phyloP scores from a whole-genome alignment of 2,113 vertebrate species.

The Pluvialis apricaria region DNA sequence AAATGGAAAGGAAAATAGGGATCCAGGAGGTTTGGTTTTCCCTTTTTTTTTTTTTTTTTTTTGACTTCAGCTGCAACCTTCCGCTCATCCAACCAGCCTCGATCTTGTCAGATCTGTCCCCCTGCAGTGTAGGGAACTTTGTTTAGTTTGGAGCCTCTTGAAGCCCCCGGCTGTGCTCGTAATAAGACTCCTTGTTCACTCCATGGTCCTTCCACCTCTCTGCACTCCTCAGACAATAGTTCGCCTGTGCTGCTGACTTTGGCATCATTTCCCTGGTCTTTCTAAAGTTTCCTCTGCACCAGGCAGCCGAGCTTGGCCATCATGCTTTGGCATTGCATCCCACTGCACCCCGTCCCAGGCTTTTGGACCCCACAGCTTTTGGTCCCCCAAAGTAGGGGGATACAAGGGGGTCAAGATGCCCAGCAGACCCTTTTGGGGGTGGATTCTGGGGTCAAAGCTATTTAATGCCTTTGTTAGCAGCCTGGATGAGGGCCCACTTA shows the following conservation, averaged over 20 bases:
- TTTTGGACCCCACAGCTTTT: fast-evolving
- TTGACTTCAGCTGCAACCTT: background rate
- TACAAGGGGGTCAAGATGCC: background rate
- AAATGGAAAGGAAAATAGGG: background rate
- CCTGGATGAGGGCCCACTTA: background rate
- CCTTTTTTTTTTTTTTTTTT: too few species aligned
- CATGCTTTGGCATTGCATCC: background rate
- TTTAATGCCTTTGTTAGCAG: background rate
- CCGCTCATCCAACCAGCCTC: background rate
- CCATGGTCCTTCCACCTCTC: background rate
- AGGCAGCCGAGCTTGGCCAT: background rate
- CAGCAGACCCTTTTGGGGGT: background rate
- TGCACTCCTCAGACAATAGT: constrained; percentile 29
- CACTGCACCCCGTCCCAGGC: background rate
- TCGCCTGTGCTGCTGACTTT: background rate
- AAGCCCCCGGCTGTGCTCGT: background rate
- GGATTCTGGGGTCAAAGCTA: background rate
- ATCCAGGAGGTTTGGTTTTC: background rate
- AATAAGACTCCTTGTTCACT: background rate
- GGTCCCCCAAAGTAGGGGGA: background rate
- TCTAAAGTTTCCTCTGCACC: background rate
- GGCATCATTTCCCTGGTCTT: background rate
- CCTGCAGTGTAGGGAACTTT: background rate
- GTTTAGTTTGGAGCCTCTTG: background rate
- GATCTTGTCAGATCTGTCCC: background rate